Conservation (phyloP, 2,797 vertebrate genomes). For the Scolopax bukidnonensis region DNA sequence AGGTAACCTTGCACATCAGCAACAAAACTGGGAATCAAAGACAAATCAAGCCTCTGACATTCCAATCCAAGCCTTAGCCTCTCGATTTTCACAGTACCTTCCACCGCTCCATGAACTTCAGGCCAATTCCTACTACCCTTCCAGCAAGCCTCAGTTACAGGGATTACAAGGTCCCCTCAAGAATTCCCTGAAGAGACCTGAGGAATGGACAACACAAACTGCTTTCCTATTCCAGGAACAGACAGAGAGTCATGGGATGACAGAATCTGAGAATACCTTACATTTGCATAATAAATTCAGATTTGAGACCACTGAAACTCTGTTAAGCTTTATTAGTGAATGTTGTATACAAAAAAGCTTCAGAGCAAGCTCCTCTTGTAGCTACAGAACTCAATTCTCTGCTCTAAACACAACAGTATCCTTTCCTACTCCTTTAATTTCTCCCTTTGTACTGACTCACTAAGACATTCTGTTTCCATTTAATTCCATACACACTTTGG, state of each 20-base stretch:
- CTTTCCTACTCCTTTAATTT: neutral
- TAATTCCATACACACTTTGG: neutral
- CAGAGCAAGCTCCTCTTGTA: neutral
- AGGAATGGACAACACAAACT: neutral
- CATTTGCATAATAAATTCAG: neutral
- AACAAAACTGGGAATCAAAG: neutral
- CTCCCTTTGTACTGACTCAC: neutral
- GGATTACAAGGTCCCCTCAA: neutral
- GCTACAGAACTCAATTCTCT: neutral
- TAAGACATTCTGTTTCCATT: neutral
- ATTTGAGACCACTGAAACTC: neutral
- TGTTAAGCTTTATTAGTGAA: neutral
- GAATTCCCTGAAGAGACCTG: neutral
- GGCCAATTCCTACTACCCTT: neutral
- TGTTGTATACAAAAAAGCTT: neutral
- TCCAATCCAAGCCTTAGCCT: neutral
- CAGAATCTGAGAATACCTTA: neutral
- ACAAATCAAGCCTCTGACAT: neutral
- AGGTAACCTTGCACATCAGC: neutral
- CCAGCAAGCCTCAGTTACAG: neutral
- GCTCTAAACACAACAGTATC: neutral
- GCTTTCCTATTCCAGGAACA: neutral
- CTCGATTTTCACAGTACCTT: neutral
- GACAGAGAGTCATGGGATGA: neutral
- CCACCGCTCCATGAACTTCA: neutral